A percentile compares a stretch with the other conserved stretches of the same genome.
Conservation (phyloP, 2,113 vertebrate genomes). For the Sminthopsis crassicaudata region DNA sequence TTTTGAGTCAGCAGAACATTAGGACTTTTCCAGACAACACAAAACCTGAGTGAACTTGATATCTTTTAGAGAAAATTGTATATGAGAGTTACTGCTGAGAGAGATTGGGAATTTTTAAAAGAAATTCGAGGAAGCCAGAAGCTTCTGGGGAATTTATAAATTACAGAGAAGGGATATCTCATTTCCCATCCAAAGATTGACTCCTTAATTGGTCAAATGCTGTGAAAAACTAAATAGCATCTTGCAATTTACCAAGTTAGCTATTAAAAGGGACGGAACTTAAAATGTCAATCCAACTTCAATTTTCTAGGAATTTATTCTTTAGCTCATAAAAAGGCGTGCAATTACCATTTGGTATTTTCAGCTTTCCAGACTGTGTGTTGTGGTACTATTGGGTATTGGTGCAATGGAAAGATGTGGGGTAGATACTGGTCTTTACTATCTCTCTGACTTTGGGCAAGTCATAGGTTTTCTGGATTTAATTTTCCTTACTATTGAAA, state of each 20-base stretch:
- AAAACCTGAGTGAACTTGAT: conserved; percentile 27
- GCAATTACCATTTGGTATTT: background rate
- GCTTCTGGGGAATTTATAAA: background rate
- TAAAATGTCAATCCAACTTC: background rate
- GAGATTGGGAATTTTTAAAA: background rate
- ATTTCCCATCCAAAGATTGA: background rate
- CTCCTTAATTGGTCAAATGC: background rate
- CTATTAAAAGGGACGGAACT: background rate
- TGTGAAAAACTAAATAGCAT: background rate
- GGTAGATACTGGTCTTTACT: background rate
- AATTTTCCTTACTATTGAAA: background rate
- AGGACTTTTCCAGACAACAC: conserved; percentile 44
- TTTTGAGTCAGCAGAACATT: background rate
- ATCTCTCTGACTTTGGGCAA: background rate
- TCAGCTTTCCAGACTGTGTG: background rate
- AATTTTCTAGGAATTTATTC: background rate
- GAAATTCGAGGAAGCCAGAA: conserved; percentile 13
- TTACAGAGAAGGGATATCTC: background rate
- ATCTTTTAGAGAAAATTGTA: conserved; percentile 20
- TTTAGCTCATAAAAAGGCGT: background rate
- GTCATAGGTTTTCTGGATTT: background rate
- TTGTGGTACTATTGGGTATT: background rate
- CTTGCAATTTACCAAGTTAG: background rate
- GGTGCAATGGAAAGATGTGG: background rate
- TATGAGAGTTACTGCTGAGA: conserved; percentile 35